phyloP scores from a whole-genome alignment of 1,140 invertebrate genomes.

The Neelides sp. region DNA sequence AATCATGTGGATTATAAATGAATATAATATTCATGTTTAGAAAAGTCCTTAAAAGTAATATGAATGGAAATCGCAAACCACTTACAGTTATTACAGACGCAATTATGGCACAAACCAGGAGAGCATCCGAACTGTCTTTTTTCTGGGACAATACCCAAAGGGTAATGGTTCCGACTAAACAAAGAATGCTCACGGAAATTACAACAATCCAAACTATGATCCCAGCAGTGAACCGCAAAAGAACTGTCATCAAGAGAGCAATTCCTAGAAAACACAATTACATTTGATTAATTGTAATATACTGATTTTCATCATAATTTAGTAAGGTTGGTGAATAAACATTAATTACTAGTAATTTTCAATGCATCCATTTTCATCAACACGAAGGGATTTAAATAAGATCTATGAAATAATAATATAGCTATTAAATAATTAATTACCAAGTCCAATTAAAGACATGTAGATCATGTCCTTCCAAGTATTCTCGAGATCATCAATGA shows the following conservation, averaged over 20 bases:
- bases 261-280: conserved; percentile 40
- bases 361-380: conserved; percentile 6
- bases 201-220: conserved; percentile 57
- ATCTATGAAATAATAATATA: conserved; percentile 12
- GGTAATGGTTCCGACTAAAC: conserved; percentile 46
- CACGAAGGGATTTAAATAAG: background rate
- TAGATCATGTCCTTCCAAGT: conserved; percentile 51
- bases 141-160: conserved; percentile 46
- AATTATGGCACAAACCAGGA: conserved; percentile 44
- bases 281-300: background rate
- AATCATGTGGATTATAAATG: conserved; percentile 5
- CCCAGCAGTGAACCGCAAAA: conserved; percentile 49
- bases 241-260: conserved; percentile 45
- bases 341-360: too few relatives aligned
- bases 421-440: conserved; percentile 37
- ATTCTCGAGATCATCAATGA: conserved; percentile 45
- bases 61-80: conserved; percentile 5
- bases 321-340: too few relatives aligned
- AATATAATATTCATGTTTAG: background rate
- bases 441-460: conserved; percentile 47
- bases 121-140: conserved; percentile 37
- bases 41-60: background rate
- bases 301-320: too few relatives aligned
- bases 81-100: conserved; percentile 49
- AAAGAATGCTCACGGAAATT: conserved; percentile 44